Evolutionary conservation across 2,797 vertebrate species (phyloP).

Genomic region (Melanogrammus aeglefinus): DNA sequence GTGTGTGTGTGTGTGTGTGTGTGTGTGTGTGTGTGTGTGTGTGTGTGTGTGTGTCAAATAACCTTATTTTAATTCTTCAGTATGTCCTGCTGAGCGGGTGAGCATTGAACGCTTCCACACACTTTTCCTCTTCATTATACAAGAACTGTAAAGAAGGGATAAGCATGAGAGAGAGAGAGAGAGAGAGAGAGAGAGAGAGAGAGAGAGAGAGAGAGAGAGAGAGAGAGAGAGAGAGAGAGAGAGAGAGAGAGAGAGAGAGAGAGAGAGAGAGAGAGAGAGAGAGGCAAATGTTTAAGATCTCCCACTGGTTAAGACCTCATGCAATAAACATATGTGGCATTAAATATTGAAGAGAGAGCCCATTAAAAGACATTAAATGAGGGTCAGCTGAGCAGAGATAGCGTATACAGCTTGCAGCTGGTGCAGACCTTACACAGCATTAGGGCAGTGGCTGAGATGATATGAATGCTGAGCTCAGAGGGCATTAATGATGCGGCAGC

Average conservation of each 20-base stretch:
- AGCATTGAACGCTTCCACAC: conserved; percentile 33
- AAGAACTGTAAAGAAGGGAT: conserved; percentile 16
- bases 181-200: background rate
- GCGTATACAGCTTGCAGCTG: background rate
- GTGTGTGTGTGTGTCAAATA: background rate
- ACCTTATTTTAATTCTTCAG: conserved; percentile 14
- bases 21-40: background rate
- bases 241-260: background rate
- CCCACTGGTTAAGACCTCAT: conserved; percentile 25
- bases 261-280: conserved; percentile 14
- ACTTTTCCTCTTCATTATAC: conserved; percentile 23
- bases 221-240: conserved; percentile 17
- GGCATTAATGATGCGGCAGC: background rate
- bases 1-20: background rate
- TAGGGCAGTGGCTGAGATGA: conserved; percentile 4
- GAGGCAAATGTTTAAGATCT: conserved; percentile 20
- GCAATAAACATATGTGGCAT: conserved; percentile 32
- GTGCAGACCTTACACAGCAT: background rate
- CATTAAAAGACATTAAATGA: conserved; percentile 44
- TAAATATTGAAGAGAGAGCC: conserved; percentile 24
- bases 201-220: conserved; percentile 9
- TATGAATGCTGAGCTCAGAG: conserved; percentile 21
- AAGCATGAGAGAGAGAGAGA: background rate
- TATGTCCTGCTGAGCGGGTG: conserved; percentile 36
- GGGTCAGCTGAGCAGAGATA: conserved; percentile 25